These are phyloP conservation scores for Meiosimyza platycephala DNA, from an alignment of 2,888 invertebrate species.

Conservation along the genomic window DNA sequence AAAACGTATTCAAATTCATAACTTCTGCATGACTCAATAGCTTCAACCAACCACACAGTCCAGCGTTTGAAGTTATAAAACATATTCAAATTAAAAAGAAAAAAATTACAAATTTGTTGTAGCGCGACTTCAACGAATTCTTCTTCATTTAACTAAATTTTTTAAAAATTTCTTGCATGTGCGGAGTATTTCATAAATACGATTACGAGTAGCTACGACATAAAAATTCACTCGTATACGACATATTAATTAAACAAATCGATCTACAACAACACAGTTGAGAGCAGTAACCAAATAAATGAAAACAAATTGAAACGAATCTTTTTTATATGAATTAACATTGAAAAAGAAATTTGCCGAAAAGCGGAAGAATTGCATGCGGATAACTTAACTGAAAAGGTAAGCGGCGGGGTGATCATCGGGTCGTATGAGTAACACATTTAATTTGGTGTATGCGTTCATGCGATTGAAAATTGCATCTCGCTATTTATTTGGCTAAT, in stretches of 20 bases:
- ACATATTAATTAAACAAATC: background rate
- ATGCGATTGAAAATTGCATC: no score
- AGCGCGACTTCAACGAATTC: constrained; percentile 31
- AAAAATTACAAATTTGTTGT: background rate
- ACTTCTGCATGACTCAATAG: constrained; percentile 23
- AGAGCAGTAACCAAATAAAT: constrained; percentile 35
- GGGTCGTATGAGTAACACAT: constrained; percentile 14
- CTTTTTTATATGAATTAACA: constrained; percentile 8
- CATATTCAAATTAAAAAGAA: background rate
- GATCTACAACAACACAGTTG: constrained; percentile 5
- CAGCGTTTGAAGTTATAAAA: background rate
- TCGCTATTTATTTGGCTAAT: background rate
- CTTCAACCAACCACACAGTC: background rate
- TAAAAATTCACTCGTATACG: no score
- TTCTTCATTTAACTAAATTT: constrained; percentile 5
- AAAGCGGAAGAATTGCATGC: constrained; percentile 22
- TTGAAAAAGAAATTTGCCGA: constrained; percentile 1
- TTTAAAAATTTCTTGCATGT: background rate
- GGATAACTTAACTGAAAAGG: constrained; percentile 19
- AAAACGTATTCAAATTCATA: constrained; percentile 7
- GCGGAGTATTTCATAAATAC: no score
- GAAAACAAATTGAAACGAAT: constrained; percentile 43
- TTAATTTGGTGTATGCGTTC: no score
- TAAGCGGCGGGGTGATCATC: background rate
- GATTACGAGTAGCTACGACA: no score